These are phyloP conservation scores for Pedicia rivosa DNA, from an alignment of 2,888 invertebrate species.

Conservation along the genomic window DNA sequence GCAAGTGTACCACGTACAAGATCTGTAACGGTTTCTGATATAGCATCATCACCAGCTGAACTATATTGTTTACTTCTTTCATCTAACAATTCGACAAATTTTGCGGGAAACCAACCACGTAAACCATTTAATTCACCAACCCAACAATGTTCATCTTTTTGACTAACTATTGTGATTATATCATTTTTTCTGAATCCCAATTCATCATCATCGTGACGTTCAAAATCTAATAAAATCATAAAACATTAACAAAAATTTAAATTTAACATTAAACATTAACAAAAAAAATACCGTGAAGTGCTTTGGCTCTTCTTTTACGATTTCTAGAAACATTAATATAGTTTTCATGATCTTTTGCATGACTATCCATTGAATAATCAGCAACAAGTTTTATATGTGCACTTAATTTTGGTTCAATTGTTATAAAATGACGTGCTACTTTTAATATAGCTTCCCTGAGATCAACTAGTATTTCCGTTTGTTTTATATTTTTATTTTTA, in stretches of 20 bases:
- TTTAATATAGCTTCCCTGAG: constrained; percentile 89
- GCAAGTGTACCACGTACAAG: constrained; percentile 87
- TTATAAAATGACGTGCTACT: constrained; percentile 86
- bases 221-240: constrained; percentile 57
- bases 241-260: constrained; percentile 4
- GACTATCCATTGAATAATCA: constrained; percentile 92
- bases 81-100: constrained; percentile 90
- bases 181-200: constrained; percentile 97
- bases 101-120: constrained; percentile 92
- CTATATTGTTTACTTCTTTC: constrained; percentile 86
- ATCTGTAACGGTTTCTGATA: constrained; percentile 93
- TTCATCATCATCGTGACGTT: constrained; percentile 95
- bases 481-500: constrained; percentile 91
- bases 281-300: constrained; percentile 46
- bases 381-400: constrained; percentile 70
- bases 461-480: constrained; percentile 97
- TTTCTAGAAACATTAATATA: constrained; percentile 86
- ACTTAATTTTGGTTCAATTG: constrained; percentile 72
- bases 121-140: constrained; percentile 92
- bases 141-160: constrained; percentile 98
- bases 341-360: constrained; percentile 83
- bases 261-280: constrained; percentile 7
- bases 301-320: constrained; percentile 82
- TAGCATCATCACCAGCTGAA: constrained; percentile 90
- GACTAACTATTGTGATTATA: constrained; percentile 92